These are phyloP conservation scores for Lepidotrigona ventralis DNA, from an alignment of 1,140 invertebrate genomes.

Conservation along the genomic window DNA sequence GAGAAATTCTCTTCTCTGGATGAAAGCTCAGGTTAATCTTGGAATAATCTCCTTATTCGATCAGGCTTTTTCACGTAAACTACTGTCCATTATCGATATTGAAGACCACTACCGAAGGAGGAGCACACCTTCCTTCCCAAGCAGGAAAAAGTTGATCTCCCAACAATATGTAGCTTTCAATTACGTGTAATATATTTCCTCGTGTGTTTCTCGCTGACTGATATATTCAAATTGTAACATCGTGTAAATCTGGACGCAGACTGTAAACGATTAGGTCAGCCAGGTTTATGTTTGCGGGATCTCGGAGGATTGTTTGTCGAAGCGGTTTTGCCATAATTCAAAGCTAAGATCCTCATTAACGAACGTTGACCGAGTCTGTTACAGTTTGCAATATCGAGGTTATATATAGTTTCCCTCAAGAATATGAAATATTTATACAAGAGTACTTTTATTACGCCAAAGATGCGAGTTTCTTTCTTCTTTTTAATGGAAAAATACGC, in stretches of 20 bases:
- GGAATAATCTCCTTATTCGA: background rate
- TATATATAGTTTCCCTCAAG: no score
- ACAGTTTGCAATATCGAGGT: no score
- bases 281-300: no score
- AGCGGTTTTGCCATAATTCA: no score
- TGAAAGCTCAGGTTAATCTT: background rate
- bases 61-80: background rate
- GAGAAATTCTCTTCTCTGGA: background rate
- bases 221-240: background rate
- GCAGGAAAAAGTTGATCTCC: background rate
- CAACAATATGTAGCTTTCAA: background rate
- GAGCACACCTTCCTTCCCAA: background rate
- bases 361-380: no score
- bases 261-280: no score
- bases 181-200: background rate
- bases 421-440: no score
- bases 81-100: background rate
- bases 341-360: no score
- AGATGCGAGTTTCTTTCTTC: no score
- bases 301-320: no score
- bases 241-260: background rate
- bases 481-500: no score
- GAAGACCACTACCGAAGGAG: background rate
- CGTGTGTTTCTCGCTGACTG: background rate
- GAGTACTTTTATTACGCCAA: no score